Conservation (phyloP, 92 coral and sea anemone species). For the Heliopora coerulea region DNA sequence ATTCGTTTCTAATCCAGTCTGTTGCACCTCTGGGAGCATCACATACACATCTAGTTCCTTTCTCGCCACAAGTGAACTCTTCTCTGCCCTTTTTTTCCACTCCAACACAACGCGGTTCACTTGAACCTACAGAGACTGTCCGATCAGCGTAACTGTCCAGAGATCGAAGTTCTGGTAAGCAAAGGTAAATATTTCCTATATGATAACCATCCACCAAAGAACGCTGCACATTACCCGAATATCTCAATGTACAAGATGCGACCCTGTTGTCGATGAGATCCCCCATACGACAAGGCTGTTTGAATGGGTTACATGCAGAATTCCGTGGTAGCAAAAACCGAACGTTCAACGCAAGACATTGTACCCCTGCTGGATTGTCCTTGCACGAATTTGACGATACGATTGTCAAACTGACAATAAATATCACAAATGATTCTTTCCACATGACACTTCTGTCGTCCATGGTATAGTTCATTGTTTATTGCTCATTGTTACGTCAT, state of each 20-base stretch:
- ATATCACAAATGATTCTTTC: neutral
- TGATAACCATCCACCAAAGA: conserved; percentile 52
- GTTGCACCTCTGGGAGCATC: conserved; percentile 72
- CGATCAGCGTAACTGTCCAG: conserved; percentile 59
- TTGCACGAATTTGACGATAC: conserved; percentile 66
- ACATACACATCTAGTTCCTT: conserved; percentile 93
- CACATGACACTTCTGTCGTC: neutral
- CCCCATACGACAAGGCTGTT: conserved; percentile 70
- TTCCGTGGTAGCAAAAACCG: conserved; percentile 76
- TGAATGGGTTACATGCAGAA: conserved; percentile 71
- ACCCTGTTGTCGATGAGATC: conserved; percentile 78
- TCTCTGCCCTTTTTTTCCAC: conserved; percentile 40
- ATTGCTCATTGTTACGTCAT: neutral
- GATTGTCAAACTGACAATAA: neutral
- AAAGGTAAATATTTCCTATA: conserved; percentile 54
- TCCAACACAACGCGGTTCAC: conserved; percentile 81
- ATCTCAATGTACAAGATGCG: conserved; percentile 65
- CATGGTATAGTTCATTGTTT: neutral
- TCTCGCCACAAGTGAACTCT: conserved; percentile 76
- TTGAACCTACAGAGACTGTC: conserved; percentile 67
- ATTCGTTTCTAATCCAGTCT: conserved; percentile 60
- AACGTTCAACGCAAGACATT: conserved; percentile 76
- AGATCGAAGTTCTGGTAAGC: conserved; percentile 66
- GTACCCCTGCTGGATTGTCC: conserved; percentile 65
- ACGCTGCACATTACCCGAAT: conserved; percentile 56